Base-by-base conservation (phyloP, 2,797 vertebrate genomes). In the Serranus cabrilla region DNA sequence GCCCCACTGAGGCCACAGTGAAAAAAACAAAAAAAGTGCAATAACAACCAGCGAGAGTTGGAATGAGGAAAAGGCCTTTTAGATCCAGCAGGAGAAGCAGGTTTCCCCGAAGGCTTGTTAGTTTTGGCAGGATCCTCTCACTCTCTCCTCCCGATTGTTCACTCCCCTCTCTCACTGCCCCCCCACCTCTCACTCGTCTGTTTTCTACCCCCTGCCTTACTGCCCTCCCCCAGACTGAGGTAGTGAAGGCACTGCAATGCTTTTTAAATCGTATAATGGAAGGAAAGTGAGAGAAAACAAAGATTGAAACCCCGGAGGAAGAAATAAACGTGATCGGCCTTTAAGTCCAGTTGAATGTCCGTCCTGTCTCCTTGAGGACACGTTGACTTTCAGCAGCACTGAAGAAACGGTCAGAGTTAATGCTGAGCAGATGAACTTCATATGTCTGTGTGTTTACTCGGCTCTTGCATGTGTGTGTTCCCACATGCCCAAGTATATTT, bases 101-200 rank as follows among this genome's bases (percentile, higher is more conserved):
- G 68, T 76, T 83, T 64, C 64, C 66, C 11, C 0, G 0, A 74
- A 76, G 74, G 76, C 21, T 55, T 85, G 79, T 82, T 89, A 61
- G 67, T 82, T 82, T 86, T 90, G 88, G 85, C 88, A 66, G 25
- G 27, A 23, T 11, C 17, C 49, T 66, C 43, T 7, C 18, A 46
- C 16, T 11, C 34, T 34, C 45, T 46, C 71, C 63, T 46, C 65
- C 18, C 65, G 20, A 20, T 45, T 37, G 20, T 62, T 39, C 25
- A 5, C 52, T 47, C 50, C 34, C n/a, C 37, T 18, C 39, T 11
- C 27, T 18, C 31, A 21, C 16, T 16, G 40, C 1, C 17, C n/a
- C 37, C 34, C 31, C 16, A 14, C 16, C 23, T 27, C 34, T 42
- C 31, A 3, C 42, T 17, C 23, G 1, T 50, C 14, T 51, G 27